Evolutionary conservation across 2,113 vertebrate species (phyloP), one percentile per base, ranked within the genome.

Genomic region (Cercocebus atys): DNA sequence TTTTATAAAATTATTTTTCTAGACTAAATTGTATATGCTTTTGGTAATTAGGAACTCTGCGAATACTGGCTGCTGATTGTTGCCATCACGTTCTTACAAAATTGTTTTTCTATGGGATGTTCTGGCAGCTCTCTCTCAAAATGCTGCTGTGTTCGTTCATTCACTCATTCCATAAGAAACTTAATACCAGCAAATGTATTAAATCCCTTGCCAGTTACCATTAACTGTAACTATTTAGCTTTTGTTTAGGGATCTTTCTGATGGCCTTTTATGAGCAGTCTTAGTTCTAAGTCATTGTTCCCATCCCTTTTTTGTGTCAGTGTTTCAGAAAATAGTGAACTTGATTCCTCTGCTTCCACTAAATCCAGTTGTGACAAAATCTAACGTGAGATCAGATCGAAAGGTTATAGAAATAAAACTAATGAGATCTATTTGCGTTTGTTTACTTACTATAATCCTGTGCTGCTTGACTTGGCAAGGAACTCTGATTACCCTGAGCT

Each of bases 1-100:
- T 97, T 99, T 98, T 99, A 98, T 94, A 99, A 98, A 98, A 97
- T 96, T 99, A 98, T 99, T 99, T 99, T 99, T 99, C 98, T 99
- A 99, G 98, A 98, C 97, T 98, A 98, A 98, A 97, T 98, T 98
- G 98, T 98, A 98, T 98, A 98, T 98, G 97, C 96, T 98, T 98
- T 98, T 98, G 97, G 98, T 98, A 98, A 95, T 52, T 88, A 93
- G 97, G 94, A 98, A 96, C 45, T 61, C 72, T 97, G 97, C 50
- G 12, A 86, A 59, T 88, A 52, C 0, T 59, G 86, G 81, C 76
- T 95, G 93, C 82, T 27, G 6, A 43, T 10, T 30, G 89, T 64
- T 93, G 64, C 79, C 93, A 52, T 86, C 50, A 25, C 50, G 5
- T 90, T 70, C 82, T 72, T 92, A 85, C 30, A 73, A 64, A 79